Conservation (phyloP, 2,797 vertebrate species). For the Esox lucius region DNA sequence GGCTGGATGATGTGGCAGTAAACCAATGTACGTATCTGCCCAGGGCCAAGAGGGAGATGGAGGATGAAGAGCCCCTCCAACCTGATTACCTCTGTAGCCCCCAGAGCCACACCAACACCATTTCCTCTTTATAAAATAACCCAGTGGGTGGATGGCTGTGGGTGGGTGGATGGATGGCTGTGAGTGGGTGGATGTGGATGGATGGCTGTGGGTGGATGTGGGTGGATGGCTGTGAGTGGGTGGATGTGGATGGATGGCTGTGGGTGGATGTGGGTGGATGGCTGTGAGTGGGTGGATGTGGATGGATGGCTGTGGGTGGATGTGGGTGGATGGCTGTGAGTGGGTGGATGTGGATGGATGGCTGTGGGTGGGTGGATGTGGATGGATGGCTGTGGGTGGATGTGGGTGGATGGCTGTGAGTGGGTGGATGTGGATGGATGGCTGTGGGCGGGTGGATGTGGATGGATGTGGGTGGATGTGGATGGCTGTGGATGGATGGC, state of each 20-base stretch:
- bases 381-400: not conserved
- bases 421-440: too few relatives aligned
- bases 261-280: too few relatives aligned
- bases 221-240: constrained; percentile 8
- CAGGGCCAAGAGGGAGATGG: constrained; percentile 26
- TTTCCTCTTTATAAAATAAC: constrained; percentile 65
- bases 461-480: not conserved
- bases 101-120: constrained; percentile 34
- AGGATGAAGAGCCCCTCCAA: constrained; percentile 25
- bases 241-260: too few relatives aligned
- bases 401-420: too few relatives aligned
- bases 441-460: too few relatives aligned
- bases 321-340: not conserved
- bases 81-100: not conserved
- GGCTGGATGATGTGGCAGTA: constrained; percentile 43
- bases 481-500: constrained; percentile 17
- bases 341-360: constrained; percentile 47
- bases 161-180: constrained; percentile 48
- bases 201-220: constrained; percentile 45
- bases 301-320: constrained; percentile 17
- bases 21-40: constrained; percentile 40
- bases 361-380: not conserved
- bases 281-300: constrained; percentile 35
- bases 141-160: constrained; percentile 46
- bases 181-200: constrained; percentile 44